These are phyloP conservation scores for Polyploca ridens DNA, from an alignment of 2,888 invertebrate species.

Conservation along the genomic window DNA sequence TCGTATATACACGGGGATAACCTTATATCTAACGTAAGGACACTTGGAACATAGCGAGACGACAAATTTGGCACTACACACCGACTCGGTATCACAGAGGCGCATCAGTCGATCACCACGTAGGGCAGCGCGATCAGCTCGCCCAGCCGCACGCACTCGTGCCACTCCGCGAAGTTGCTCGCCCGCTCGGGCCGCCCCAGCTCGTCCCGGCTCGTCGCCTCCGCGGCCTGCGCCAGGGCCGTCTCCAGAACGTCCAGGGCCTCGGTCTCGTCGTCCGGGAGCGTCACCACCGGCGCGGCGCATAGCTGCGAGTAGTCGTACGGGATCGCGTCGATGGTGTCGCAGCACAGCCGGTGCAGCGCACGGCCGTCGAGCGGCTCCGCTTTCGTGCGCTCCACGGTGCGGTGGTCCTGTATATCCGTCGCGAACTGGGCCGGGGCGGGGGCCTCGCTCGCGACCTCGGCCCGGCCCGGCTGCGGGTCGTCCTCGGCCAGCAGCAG, in stretches of 20 bases:
- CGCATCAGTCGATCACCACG: constrained; percentile 94
- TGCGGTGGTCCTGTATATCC: constrained; percentile 61
- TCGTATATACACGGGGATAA: constrained; percentile 51
- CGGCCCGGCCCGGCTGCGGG: constrained; percentile 41
- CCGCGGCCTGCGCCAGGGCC: constrained; percentile 30
- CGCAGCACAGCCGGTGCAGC: constrained; percentile 53
- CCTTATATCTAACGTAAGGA: constrained; percentile 74
- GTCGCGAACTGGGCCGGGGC: constrained; percentile 39
- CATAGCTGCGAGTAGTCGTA: constrained; percentile 54
- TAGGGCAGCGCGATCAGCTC: constrained; percentile 97
- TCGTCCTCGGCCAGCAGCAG: constrained; percentile 57
- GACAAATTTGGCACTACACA: constrained; percentile 46
- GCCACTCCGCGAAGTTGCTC: constrained; percentile 94
- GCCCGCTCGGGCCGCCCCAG: constrained; percentile 59
- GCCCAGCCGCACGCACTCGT: constrained; percentile 92
- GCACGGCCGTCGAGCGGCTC: constrained; percentile 52
- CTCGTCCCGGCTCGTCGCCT: constrained; percentile 40
- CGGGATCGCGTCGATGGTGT: constrained; percentile 39
- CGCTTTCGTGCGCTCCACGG: constrained; percentile 74
- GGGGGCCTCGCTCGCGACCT: constrained; percentile 20
- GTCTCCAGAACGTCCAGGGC: constrained; percentile 27
- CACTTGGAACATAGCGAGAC: constrained; percentile 68
- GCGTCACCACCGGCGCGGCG: constrained; percentile 55
- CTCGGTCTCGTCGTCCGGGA: constrained; percentile 33
- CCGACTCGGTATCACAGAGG: constrained; percentile 30